phyloP scores from a whole-genome alignment of 2,888 invertebrate genomes.

The Vannuccia rotundouncinata region DNA sequence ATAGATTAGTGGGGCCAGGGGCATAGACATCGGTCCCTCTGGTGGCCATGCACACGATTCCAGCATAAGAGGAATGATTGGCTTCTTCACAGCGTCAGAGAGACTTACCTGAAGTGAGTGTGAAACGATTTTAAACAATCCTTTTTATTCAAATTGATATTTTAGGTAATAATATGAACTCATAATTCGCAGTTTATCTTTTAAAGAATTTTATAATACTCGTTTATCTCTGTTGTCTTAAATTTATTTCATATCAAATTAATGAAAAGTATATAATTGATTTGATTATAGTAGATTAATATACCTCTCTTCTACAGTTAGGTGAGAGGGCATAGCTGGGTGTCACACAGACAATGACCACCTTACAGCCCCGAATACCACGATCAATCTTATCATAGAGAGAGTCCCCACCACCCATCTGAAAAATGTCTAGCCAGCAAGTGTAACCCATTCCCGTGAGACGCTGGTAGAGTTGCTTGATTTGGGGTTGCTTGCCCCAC shows the following conservation, averaged over 20 bases:
- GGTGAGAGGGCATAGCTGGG: slow-evolving; percentile 51
- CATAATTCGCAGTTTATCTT: too few species aligned
- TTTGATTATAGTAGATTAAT: not conserved
- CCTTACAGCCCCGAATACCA: slow-evolving; percentile 47
- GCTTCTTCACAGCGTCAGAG: slow-evolving; percentile 50
- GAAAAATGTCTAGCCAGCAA: slow-evolving; percentile 54
- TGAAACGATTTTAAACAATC: too few species aligned
- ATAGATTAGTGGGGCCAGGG: slow-evolving; percentile 48
- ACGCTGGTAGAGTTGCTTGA: slow-evolving; percentile 46
- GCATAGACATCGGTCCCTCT: slow-evolving; percentile 52
- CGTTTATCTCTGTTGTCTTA: too few species aligned
- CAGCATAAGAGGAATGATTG: slow-evolving; percentile 50
- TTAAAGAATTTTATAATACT: too few species aligned
- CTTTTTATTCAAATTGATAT: too few species aligned
- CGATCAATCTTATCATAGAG: slow-evolving; percentile 53
- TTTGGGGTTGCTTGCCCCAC: slow-evolving; percentile 51
- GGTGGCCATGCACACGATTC: slow-evolving; percentile 52
- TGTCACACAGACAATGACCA: slow-evolving; percentile 50
- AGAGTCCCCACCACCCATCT: slow-evolving; percentile 55
- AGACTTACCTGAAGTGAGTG: slow-evolving; percentile 44
- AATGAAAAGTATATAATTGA: not conserved
- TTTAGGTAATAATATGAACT: too few species aligned
- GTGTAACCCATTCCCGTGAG: slow-evolving; percentile 46
- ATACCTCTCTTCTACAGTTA: slow-evolving; percentile 51
- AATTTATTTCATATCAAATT: not conserved